These are phyloP conservation scores for Pachycephala philippinensis DNA, from an alignment of 2,113 vertebrate species.

Conservation along the genomic window DNA sequence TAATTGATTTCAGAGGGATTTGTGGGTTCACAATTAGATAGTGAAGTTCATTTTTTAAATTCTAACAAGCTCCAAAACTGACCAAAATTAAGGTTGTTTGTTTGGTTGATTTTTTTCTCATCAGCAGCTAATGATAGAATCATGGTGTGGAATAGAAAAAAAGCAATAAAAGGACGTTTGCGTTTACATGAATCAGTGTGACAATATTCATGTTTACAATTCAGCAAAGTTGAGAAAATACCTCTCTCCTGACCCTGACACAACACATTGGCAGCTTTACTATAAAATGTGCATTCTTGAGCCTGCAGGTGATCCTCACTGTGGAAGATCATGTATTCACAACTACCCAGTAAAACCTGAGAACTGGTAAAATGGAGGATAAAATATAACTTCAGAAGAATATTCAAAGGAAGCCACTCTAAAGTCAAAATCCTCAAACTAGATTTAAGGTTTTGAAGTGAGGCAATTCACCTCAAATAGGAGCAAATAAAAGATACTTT, in stretches of 20 bases:
- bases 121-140: not conserved
- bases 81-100: not conserved
- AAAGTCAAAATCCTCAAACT: constrained; percentile 35
- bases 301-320: not conserved
- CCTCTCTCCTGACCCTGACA: not conserved
- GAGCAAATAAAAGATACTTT: constrained; percentile 68
- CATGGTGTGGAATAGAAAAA: not conserved
- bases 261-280: not conserved
- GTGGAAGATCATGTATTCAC: not conserved
- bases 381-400: constrained; percentile 42
- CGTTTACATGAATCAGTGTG: not conserved
- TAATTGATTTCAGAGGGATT: not conserved
- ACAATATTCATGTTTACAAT: not conserved
- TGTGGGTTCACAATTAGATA: not conserved
- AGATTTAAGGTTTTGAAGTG: constrained; percentile 54
- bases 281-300: not conserved
- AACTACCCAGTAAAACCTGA: constrained; percentile 1
- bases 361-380: constrained; percentile 18
- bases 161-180: not conserved
- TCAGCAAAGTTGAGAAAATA: not conserved
- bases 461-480: constrained; percentile 61
- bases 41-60: not conserved
- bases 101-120: not conserved
- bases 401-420: constrained; percentile 45
- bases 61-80: not conserved